A percentile compares a stretch with the other conserved stretches of the same genome.
Conservation (phyloP, 2,113 vertebrate genomes). For the Sander lucioperca region DNA sequence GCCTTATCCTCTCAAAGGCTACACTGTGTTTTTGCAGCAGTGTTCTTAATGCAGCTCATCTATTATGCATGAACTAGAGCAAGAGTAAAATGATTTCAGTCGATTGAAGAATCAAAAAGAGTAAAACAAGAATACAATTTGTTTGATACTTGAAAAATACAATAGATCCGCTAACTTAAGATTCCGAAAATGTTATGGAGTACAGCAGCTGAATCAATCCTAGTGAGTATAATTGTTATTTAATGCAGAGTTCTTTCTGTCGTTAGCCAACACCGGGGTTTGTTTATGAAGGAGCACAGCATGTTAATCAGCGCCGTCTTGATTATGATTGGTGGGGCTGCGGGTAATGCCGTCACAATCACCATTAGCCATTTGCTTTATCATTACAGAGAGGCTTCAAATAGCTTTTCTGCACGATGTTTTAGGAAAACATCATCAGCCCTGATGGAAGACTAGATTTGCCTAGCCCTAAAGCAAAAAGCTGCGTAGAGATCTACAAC, state of each 20-base stretch:
- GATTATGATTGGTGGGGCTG: constrained; percentile 76
- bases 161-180: background rate
- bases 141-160: background rate
- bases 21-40: background rate
- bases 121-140: background rate
- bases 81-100: background rate
- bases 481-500: background rate
- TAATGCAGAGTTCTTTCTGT: constrained; percentile 48
- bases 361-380: constrained; percentile 68
- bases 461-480: constrained; percentile 36
- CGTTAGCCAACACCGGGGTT: constrained; percentile 61
- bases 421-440: constrained; percentile 60
- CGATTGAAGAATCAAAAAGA: background rate
- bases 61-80: constrained; percentile 7
- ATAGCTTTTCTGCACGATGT: constrained; percentile 49
- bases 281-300: constrained; percentile 63
- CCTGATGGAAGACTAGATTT: constrained; percentile 50
- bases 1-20: background rate
- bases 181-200: constrained; percentile 39
- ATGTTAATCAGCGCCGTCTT: constrained; percentile 78
- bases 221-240: constrained; percentile 65
- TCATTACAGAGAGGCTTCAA: constrained; percentile 62
- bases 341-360: constrained; percentile 59
- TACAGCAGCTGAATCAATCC: constrained; percentile 55
- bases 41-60: background rate